phyloP scores from a whole-genome alignment of 1,140 invertebrate species.

The Chionoecetes opilio region DNA sequence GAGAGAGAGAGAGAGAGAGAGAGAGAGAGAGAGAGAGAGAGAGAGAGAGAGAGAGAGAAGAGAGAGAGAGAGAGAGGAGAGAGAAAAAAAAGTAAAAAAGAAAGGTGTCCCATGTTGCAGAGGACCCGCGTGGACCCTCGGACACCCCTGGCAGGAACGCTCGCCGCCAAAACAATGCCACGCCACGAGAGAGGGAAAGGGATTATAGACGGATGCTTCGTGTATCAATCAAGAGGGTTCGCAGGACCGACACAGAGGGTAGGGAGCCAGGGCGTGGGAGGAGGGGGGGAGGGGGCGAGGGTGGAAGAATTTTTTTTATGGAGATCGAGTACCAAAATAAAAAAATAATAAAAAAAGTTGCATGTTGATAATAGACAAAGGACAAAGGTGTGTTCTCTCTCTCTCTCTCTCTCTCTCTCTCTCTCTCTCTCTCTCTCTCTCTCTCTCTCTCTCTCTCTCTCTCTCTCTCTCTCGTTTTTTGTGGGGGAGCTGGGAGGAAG shows the following conservation, averaged over 20 bases:
- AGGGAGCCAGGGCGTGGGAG: background rate
- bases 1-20: too few species aligned
- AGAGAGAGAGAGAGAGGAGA: too few species aligned
- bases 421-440: conserved; percentile 20
- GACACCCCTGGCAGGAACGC: too few species aligned
- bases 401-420: conserved; percentile 12
- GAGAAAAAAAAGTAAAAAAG: too few species aligned
- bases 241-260: background rate
- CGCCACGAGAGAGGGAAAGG: background rate
- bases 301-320: background rate
- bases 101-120: too few species aligned
- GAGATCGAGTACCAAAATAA: background rate
- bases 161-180: background rate
- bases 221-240: conserved; percentile 28
- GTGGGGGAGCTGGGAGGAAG: background rate
- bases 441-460: too few species aligned
- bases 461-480: too few species aligned
- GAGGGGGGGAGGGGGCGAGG: background rate
- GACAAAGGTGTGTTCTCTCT: background rate
- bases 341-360: too few species aligned
- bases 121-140: too few species aligned
- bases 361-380: background rate
- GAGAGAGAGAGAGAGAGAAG: too few species aligned
- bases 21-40: too few species aligned
- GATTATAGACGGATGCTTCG: conserved; percentile 16